Percentiles rank a stretch among this genome's conserved stretches.
These are phyloP conservation scores for Dunckerocampus dactyliophorus DNA, from an alignment of 2,113 vertebrate genomes.

Conservation along the genomic window DNA sequence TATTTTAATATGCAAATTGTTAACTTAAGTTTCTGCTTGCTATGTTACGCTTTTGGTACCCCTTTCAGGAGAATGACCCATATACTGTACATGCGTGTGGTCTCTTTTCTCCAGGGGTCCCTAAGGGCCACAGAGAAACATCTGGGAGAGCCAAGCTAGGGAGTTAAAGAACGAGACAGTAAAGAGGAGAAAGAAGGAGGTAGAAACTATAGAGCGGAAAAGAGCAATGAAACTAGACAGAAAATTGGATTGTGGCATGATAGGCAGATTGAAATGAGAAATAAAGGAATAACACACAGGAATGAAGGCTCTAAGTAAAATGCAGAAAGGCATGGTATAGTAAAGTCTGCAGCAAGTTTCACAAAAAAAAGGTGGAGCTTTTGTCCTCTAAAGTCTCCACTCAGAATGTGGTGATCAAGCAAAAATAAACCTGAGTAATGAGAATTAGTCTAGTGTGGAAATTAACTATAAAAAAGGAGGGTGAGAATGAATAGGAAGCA, in stretches of 20 bases:
- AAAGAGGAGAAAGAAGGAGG: slow-evolving; percentile 40
- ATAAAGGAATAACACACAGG: background rate
- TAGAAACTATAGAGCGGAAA: slow-evolving; percentile 20
- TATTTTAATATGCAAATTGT: too few species aligned
- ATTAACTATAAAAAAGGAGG: slow-evolving; percentile 11
- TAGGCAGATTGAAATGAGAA: background rate
- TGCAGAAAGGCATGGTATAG: background rate
- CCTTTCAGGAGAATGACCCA: background rate
- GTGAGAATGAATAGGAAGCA: background rate
- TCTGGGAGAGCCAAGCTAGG: slow-evolving; percentile 88
- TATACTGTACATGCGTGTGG: slow-evolving; percentile 23
- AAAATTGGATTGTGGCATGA: background rate
- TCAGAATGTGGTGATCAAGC: slow-evolving; percentile 10
- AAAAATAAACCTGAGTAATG: slow-evolving; percentile 15
- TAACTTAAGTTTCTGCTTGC: too few species aligned
- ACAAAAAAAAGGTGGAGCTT: background rate
- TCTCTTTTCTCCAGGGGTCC: slow-evolving; percentile 88
- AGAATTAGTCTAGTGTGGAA: slow-evolving; percentile 10
- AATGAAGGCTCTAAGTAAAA: background rate
- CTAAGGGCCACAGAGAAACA: slow-evolving; percentile 86
- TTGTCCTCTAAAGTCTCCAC: slow-evolving; percentile 9
- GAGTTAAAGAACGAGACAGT: slow-evolving; percentile 52
- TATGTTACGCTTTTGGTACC: too few species aligned
- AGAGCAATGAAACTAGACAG: background rate
- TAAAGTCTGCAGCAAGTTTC: background rate